These are phyloP conservation scores for Lepilemur ruficaudatus DNA, from an alignment of 2,797 vertebrate genomes.

Conservation along the genomic window DNA sequence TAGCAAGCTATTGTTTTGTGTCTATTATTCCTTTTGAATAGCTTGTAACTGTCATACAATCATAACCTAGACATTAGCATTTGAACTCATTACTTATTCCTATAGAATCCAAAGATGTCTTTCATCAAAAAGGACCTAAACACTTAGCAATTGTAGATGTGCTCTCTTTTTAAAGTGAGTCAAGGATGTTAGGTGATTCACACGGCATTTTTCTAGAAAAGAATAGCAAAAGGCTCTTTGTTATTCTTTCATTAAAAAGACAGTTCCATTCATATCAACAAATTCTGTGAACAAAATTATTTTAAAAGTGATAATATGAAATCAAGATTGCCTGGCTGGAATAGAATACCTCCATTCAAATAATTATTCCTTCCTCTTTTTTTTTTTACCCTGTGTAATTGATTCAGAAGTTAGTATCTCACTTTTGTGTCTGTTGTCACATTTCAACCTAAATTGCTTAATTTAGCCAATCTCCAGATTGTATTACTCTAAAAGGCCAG, in stretches of 20 bases:
- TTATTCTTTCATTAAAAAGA: constrained; percentile 51
- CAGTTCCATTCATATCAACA: not conserved
- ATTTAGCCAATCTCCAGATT: constrained; percentile 26
- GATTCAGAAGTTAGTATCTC: constrained; percentile 28
- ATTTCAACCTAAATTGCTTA: constrained; percentile 54
- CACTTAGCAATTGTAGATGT: not conserved
- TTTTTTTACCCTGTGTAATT: constrained; percentile 28
- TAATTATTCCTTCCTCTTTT: not conserved
- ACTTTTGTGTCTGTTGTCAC: constrained; percentile 23
- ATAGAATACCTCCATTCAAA: not conserved
- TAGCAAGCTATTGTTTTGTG: not conserved
- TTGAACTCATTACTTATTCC: constrained; percentile 25
- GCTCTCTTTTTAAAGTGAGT: not conserved
- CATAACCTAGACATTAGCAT: constrained; percentile 19
- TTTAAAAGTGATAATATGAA: constrained; percentile 33
- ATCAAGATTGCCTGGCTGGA: not conserved
- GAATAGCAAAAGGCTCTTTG: not conserved
- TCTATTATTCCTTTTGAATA: not conserved
- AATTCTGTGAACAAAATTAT: constrained; percentile 44
- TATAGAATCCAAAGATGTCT: constrained; percentile 29
- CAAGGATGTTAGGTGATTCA: constrained; percentile 58
- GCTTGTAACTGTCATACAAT: constrained; percentile 8
- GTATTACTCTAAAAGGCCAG: constrained; percentile 23
- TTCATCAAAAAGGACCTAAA: constrained; percentile 30
- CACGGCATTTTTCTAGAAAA: constrained; percentile 35